Base-by-base conservation (phyloP, 2,888 invertebrate species). In the Oscheius onirici region DNA sequence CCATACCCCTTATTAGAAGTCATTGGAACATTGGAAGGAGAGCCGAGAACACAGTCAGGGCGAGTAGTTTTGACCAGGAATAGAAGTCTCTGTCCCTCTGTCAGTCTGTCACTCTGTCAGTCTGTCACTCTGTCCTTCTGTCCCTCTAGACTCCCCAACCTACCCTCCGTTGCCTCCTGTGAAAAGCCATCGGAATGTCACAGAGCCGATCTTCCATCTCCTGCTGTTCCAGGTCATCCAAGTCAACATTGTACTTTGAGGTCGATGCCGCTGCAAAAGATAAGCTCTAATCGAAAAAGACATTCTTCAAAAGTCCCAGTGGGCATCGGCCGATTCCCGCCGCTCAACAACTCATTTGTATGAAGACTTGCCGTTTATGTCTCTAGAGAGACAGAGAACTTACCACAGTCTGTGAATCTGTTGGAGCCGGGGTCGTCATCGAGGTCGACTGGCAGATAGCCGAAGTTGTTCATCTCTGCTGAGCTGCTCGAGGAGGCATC, bases 141-240 rank as follows among this genome's bases (percentile, higher is more conserved):
- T 54, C 54, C 20, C 3, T 49, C n/a, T 49, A n/a, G n/a, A n/a
- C n/a, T 17, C 20, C 43, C 13, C 13, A 11, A 51, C 70, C 34
- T 13, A 85, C 85, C 74, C 85, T 69, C 65, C 85, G 41, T 15
- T 78, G 75, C 49, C 84, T 60, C 40, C 85, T 65, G 51, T 80
- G 81, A 55, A 86, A 85, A 8, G 79, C 70, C 49, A 71, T 72
- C 11, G 84, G 85, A 51, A 85, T 86, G 46, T 86, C 85, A 11
- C 83, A 73, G 54, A 85, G 75, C n/a, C 79, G 76, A 65, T 85
- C 85, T 55, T 83, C 82, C 76, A 86, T 41, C 67, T 85, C 85
- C 40, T 84, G 69, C 44, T 78, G 76, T 70, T 85, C 85, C 57
- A 85, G 51, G 63, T 84, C 85, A 67, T 80, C 81, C 54, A 61